phyloP scores from a whole-genome alignment of 2,888 invertebrate genomes.

The Horisme vitalbata region DNA sequence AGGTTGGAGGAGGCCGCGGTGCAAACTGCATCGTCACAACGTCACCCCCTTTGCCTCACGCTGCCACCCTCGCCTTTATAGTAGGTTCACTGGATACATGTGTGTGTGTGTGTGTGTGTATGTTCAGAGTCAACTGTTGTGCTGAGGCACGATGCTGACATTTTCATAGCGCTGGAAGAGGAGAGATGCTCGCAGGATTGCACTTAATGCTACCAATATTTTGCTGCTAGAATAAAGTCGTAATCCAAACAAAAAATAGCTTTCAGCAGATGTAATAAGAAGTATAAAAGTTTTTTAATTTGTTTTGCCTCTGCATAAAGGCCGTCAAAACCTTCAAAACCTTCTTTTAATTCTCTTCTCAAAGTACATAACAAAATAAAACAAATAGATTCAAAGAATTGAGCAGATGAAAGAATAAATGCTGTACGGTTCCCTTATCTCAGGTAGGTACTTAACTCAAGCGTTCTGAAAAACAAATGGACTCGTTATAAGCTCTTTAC shows the following conservation, averaged over 20 bases:
- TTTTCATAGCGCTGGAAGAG: conserved; percentile 63
- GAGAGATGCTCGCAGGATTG: conserved; percentile 50
- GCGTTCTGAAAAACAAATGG: conserved; percentile 59
- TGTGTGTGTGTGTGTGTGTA: conserved; percentile 67
- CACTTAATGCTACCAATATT: conserved; percentile 64
- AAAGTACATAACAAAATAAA: neutral
- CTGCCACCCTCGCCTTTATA: conserved; percentile 56
- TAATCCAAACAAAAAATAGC: conserved; percentile 20
- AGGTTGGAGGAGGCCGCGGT: conserved; percentile 80
- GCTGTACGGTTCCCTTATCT: conserved; percentile 5
- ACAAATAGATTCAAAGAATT: conserved; percentile 15
- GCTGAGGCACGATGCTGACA: conserved; percentile 61
- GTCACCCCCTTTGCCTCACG: conserved; percentile 50
- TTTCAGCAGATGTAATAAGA: conserved; percentile 9
- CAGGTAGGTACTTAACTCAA: conserved; percentile 14
- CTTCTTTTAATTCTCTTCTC: neutral
- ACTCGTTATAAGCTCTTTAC: conserved; percentile 61
- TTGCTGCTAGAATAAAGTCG: conserved; percentile 43
- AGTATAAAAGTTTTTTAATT: conserved; percentile 7
- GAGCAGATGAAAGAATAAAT: conserved; percentile 12
- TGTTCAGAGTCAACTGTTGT: conserved; percentile 75
- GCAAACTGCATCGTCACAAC: conserved; percentile 81
- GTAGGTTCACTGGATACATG: conserved; percentile 53
- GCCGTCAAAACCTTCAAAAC: neutral
- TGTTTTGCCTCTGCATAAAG: conserved; percentile 12